Evolutionary conservation across 1,140 invertebrate genomes (phyloP).

Genomic region (Drosophila yakuba): DNA sequence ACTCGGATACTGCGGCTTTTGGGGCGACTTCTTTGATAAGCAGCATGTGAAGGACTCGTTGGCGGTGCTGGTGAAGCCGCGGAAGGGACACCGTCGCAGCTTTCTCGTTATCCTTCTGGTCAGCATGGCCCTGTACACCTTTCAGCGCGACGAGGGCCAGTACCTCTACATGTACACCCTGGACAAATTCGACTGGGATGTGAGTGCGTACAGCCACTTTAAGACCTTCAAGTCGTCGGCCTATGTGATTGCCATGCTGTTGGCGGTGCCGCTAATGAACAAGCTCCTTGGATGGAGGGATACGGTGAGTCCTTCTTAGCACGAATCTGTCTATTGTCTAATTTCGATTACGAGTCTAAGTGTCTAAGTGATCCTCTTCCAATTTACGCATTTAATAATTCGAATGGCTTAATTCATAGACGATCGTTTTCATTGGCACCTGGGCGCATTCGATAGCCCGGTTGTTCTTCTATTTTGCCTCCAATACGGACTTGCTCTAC

Average conservation of each 20-base stretch:
- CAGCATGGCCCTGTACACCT: conserved; percentile 91
- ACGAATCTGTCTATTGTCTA: too few species aligned
- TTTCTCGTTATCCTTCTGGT: conserved; percentile 88
- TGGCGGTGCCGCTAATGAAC: conserved; percentile 89
- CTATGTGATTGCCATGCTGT: conserved; percentile 88
- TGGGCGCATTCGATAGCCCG: conserved; percentile 88
- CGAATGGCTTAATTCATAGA: conserved; percentile 57
- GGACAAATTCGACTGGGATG: conserved; percentile 88
- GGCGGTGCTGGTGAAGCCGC: conserved; percentile 86
- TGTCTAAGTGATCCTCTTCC: too few species aligned
- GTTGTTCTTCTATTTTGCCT: conserved; percentile 88
- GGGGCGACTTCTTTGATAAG: conserved; percentile 90
- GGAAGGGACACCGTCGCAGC: conserved; percentile 86
- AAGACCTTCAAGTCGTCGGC: conserved; percentile 89
- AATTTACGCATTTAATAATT: background rate
- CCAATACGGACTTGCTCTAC: conserved; percentile 86
- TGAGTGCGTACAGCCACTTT: conserved; percentile 88
- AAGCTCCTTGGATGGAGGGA: conserved; percentile 88
- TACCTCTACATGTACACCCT: conserved; percentile 89
- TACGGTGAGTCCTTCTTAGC: conserved; percentile 84
- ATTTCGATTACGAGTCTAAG: too few species aligned
- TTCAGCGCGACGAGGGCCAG: conserved; percentile 90
- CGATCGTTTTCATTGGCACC: conserved; percentile 89
- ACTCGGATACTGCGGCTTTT: conserved; percentile 86
- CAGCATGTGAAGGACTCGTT: conserved; percentile 88